Evolutionary conservation across 2,113 vertebrate genomes (phyloP).

Genomic region (Chrysochloris asiatica): DNA sequence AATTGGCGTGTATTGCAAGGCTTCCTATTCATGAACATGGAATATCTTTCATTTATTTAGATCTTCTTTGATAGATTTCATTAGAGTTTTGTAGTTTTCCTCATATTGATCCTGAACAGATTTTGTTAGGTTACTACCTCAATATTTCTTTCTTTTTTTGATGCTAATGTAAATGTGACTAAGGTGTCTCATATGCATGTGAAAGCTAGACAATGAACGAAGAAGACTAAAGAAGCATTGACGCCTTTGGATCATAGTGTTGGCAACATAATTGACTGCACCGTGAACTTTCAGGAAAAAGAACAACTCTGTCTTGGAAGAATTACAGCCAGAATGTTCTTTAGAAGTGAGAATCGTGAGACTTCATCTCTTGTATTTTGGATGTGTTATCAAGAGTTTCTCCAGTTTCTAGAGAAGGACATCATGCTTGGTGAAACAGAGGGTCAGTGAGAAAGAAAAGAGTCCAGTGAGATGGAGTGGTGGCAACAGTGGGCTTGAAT

Average conservation of each 20-base stretch:
- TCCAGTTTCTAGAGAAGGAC: no score
- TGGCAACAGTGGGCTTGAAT: no score
- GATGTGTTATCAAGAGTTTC: no score
- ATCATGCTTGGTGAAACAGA: no score
- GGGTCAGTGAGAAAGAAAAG: no score
- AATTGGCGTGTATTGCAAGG: no score
- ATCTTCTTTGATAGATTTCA: neutral
- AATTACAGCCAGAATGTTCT: no score
- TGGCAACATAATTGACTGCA: neutral
- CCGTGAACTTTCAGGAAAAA: neutral
- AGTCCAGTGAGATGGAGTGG: no score
- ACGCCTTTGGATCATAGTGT: neutral
- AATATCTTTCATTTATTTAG: neutral
- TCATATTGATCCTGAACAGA: neutral
- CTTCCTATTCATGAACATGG: neutral
- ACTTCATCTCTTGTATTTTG: no score
- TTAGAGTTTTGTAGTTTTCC: neutral
- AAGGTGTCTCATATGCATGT: neutral
- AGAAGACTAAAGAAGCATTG: neutral
- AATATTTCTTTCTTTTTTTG: neutral
- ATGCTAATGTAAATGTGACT: neutral
- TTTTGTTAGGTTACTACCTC: neutral
- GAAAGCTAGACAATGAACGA: neutral
- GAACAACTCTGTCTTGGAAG: neutral
- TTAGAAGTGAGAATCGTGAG: no score